phyloP scores from a whole-genome alignment of 2,113 vertebrate genomes.

The Oncorhynchus tshawytscha region DNA sequence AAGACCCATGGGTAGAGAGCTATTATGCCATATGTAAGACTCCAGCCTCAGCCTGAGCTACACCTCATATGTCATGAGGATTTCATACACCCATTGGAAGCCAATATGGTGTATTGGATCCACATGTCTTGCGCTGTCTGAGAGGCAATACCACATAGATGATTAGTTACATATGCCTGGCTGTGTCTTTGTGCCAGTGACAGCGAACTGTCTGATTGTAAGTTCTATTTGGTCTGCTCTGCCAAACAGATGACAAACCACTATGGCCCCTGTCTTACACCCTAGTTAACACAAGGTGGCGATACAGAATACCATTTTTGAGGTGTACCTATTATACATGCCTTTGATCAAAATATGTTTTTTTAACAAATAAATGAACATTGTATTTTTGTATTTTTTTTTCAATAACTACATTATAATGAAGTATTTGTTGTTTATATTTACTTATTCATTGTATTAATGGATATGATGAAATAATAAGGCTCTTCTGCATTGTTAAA shows the following conservation, averaged over 20 bases:
- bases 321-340: neutral
- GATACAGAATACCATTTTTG: constrained; percentile 45
- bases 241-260: constrained; percentile 1
- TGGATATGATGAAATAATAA: neutral
- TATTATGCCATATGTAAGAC: neutral
- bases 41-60: neutral
- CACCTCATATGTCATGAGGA: neutral
- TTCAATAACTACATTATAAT: neutral
- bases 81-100: neutral
- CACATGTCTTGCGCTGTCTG: constrained; percentile 7
- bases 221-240: constrained; percentile 27
- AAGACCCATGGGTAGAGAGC: neutral
- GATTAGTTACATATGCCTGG: constrained; percentile 18
- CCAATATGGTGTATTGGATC: constrained; percentile 3
- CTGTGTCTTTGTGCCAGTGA: constrained; percentile 10
- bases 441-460: neutral
- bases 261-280: constrained; percentile 22
- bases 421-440: constrained; percentile 7
- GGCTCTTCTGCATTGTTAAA: no score
- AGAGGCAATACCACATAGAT: neutral
- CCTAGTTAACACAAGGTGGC: constrained; percentile 52
- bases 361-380: no score
- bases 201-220: constrained; percentile 15
- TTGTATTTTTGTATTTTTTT: neutral
- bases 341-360: neutral